Conservation (phyloP, 1,140 invertebrate species). For the Galleria mellonella region DNA sequence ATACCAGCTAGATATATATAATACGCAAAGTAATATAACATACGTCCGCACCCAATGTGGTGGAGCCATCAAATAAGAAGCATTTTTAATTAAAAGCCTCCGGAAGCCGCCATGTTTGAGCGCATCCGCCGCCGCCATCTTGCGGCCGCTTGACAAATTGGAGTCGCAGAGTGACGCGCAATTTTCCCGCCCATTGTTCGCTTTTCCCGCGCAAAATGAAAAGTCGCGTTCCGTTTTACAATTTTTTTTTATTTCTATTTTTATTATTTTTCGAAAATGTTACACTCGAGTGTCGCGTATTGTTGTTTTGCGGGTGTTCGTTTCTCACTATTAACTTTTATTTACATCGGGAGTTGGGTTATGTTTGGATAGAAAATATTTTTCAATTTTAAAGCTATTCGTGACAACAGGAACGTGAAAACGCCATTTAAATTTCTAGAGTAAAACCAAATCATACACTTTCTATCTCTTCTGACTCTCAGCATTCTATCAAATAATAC, state of each 20-base stretch:
- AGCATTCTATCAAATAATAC: too few species aligned
- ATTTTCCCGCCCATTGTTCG: slow-evolving; percentile 72
- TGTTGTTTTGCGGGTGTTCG: slow-evolving; percentile 41
- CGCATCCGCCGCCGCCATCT: slow-evolving; percentile 63
- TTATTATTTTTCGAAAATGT: slow-evolving; percentile 53
- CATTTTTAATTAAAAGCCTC: slow-evolving; percentile 70
- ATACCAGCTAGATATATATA: too few species aligned
- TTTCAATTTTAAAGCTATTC: too few species aligned
- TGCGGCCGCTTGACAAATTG: slow-evolving; percentile 72
- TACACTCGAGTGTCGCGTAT: slow-evolving; percentile 39
- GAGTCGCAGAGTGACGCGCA: slow-evolving; percentile 70
- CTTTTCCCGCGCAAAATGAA: slow-evolving; percentile 69
- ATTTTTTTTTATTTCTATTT: slow-evolving; percentile 45
- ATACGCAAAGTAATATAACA: slow-evolving; percentile 10
- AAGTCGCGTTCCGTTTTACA: slow-evolving; percentile 58
- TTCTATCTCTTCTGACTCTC: too few species aligned
- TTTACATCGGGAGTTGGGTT: slow-evolving; percentile 32
- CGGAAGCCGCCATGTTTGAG: slow-evolving; percentile 63
- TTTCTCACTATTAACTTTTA: slow-evolving; percentile 56
- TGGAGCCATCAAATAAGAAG: slow-evolving; percentile 57
- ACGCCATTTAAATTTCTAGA: too few species aligned
- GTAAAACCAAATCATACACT: too few species aligned
- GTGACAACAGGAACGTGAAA: too few species aligned
- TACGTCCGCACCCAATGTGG: slow-evolving; percentile 34
- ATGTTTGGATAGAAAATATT: too few species aligned